These are phyloP conservation scores for Elgaria multicarinata DNA, from an alignment of 2,113 vertebrate species.

Conservation along the genomic window DNA sequence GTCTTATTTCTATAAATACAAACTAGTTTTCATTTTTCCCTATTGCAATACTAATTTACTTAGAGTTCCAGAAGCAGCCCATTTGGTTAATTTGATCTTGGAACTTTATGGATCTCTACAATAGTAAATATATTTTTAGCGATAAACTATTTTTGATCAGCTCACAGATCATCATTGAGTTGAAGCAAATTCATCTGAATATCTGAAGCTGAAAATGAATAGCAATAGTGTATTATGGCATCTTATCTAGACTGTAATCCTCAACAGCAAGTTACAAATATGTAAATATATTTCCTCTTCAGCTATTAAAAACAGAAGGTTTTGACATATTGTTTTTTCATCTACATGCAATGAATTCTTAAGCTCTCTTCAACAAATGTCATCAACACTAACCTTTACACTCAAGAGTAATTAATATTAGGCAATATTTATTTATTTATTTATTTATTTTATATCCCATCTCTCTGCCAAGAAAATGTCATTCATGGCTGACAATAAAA, in stretches of 20 bases:
- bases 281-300: background rate
- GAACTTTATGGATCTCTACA: constrained; percentile 46
- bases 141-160: constrained; percentile 17
- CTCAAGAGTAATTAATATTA: background rate
- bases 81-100: constrained; percentile 54
- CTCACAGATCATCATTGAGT: constrained; percentile 27
- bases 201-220: constrained; percentile 50
- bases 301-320: background rate
- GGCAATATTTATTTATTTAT: background rate
- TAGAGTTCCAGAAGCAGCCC: constrained; percentile 45
- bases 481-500: no score
- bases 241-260: constrained; percentile 36
- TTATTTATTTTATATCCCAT: no score
- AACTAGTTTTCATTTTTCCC: constrained; percentile 46
- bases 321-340: background rate
- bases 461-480: no score
- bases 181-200: constrained; percentile 20
- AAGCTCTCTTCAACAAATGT: background rate
- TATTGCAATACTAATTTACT: constrained; percentile 51
- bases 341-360: background rate
- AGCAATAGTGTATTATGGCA: constrained; percentile 30
- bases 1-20: constrained; percentile 53
- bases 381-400: background rate
- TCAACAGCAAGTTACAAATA: constrained; percentile 12
- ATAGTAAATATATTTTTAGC: constrained; percentile 44